Evolutionary conservation across 2,888 invertebrate genomes (phyloP), one percentile per base, ranked within the genome.

Genomic region (Epicampocera succincta): DNA sequence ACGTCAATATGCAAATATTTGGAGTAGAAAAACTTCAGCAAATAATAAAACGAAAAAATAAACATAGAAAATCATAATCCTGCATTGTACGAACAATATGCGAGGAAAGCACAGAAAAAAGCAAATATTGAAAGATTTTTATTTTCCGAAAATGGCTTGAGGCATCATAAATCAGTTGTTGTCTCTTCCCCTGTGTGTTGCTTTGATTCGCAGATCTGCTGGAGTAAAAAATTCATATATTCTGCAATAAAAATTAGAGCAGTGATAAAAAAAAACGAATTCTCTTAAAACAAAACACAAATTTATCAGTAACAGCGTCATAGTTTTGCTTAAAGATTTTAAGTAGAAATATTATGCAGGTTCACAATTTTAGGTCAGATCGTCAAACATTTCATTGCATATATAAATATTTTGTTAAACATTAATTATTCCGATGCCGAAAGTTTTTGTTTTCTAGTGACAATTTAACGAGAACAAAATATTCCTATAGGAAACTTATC

Each of bases 1-100:
- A 54, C 33, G 42, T 42, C 40, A 63, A 63, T 73, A 73, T 63
- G 61, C 29, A 73, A 63, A 61, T 63, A 54, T 52, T 25, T 42
- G 3, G 15, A 21, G 38, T 6, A 33, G 29, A 50, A 19, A 42
- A 63, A 44, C 25, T 54, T 5, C 42, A 25, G 4, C 42, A 68
- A 44, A 65, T 40, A 52, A 25, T n/a, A 15, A 60, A 40, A 38
- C 12, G 42, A 48, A 17, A 0, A 40, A 66, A n/a, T 8, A 50
- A 21, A 17, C 5, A 42, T 15, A 29, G 9, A 13, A 42, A 44
- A 54, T 68, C 66, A 42, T 52, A 52, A 42, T 66, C 42, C 42
- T n/a, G 12, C 1, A 17, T 68, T 50, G n/a, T 65, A 13, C 33
- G 29, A 15, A 61, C n/a, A 25, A 44, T 25, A 25, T 40, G 8